A percentile compares a stretch with the other conserved stretches of the same genome.
Conservation (phyloP, 2,888 invertebrate species). For the Cremastinae sp. region DNA sequence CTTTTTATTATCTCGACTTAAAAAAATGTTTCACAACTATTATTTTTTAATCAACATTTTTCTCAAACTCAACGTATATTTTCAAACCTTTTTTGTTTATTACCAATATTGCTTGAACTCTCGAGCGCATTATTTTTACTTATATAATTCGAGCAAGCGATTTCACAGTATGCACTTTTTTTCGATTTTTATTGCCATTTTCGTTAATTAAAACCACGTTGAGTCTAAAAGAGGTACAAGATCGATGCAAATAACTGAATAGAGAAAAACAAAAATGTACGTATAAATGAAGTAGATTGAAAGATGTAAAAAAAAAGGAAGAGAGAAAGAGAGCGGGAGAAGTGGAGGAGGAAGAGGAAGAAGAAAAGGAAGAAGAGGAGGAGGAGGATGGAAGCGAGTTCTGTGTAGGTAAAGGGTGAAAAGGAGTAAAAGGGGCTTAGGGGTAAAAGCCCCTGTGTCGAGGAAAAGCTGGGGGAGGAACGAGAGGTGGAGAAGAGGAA, state of each 20-base stretch:
- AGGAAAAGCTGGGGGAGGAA: constrained; percentile 35
- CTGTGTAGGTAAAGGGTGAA: constrained; percentile 61
- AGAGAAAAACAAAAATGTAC: background rate
- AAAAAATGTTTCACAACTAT: no score
- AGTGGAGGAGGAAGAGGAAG: constrained; percentile 24
- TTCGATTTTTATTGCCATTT: background rate
- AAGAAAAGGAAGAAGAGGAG: constrained; percentile 49
- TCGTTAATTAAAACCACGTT: no score
- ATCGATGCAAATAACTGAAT: background rate
- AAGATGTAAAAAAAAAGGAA: constrained; percentile 26
- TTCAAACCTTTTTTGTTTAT: no score
- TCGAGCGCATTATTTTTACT: no score
- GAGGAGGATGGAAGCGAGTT: constrained; percentile 58
- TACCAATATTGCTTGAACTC: no score
- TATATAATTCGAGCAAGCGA: no score
- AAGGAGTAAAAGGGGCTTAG: constrained; percentile 65
- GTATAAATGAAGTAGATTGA: constrained; percentile 7
- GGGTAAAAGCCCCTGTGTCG: constrained; percentile 59
- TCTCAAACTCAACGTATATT: no score
- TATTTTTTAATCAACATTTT: no score
- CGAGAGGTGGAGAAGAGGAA: constrained; percentile 34
- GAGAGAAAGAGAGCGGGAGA: constrained; percentile 20
- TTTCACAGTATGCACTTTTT: no score
- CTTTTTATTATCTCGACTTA: no score
- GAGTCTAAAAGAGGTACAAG: background rate